Evolutionary conservation across 2,888 invertebrate species (phyloP), one percentile per base, ranked within the genome.

Genomic region (Colostygia pectinataria): DNA sequence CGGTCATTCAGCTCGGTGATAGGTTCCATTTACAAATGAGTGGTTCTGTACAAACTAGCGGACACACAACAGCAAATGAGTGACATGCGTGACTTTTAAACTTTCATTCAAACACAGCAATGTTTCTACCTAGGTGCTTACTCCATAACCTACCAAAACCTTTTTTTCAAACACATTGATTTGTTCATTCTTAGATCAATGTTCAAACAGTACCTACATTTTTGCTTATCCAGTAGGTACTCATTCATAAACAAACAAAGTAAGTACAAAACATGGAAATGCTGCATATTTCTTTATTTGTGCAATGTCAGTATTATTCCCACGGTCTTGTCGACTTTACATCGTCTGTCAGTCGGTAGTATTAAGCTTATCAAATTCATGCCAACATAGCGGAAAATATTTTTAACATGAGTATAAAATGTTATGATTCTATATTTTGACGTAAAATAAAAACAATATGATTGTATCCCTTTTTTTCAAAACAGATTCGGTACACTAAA

Each of bases 251-350:
- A 37, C 31, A 53, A 44, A 44, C 25, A 36, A 14, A 14, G n/a
- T 14, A 13, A 7, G 0, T 4, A 15, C 37, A 36, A 23, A 47
- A 43, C 29, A 20, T 51, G 34, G 42, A 54, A 33, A 43, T 46
- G 32, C 29, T 45, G 40, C 44, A 18, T 14, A 36, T 8, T 15
- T 33, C 9, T 13, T 23, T 39, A 13, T 29, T 46, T 43, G 1
- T 46, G 58, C 55, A 5, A 13, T 12, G 39, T 58, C 51, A 46
- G 50, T 44, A 34, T 31, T n/a, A 43, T 46, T 58, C 58, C 58
- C 58, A 58, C 58, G 58, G 55, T 55, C 36, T 20, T 23, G 32
- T 32, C 20, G 25, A 28, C 8, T 29, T 50, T 43, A 44, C 50
- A 29, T 12, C 15, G 15, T n/a, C n/a, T n/a, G n/a, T n/a, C n/a